These are phyloP conservation scores for Andrena camellia DNA, from an alignment of 2,888 invertebrate species.

Conservation along the genomic window DNA sequence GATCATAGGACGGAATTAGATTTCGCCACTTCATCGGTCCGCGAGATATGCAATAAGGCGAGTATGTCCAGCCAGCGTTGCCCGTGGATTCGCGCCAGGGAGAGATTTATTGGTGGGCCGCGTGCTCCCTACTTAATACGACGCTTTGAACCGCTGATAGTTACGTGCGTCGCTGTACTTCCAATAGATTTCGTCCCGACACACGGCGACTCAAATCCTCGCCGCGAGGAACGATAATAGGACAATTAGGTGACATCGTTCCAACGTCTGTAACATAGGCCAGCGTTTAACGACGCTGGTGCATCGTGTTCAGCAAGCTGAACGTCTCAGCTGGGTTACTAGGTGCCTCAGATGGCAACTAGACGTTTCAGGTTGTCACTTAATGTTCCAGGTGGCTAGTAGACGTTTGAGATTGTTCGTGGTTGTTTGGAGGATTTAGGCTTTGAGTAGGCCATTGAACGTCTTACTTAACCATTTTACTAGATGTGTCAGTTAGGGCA, in stretches of 20 bases:
- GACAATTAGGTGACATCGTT: conserved; percentile 53
- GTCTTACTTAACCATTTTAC: no score
- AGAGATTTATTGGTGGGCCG: conserved; percentile 56
- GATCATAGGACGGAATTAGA: conserved; percentile 65
- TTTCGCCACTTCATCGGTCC: conserved; percentile 60
- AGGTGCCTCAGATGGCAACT: neutral
- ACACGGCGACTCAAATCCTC: conserved; percentile 20
- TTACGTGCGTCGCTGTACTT: conserved; percentile 11
- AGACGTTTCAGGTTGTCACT: no score
- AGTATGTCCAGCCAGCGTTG: conserved; percentile 27
- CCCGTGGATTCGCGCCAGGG: conserved; percentile 61
- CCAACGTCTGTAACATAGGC: conserved; percentile 9
- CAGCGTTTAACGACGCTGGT: conserved; percentile 16
- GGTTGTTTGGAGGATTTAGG: no score
- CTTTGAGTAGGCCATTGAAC: no score
- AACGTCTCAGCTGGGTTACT: neutral
- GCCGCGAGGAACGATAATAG: conserved; percentile 41
- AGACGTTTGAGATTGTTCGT: no score
- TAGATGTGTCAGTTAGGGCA: no score
- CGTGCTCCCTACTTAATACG: conserved; percentile 49
- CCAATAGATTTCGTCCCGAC: conserved; percentile 45
- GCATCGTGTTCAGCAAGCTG: neutral
- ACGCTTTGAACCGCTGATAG: conserved; percentile 23
- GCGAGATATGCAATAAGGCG: conserved; percentile 55
- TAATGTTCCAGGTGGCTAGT: no score